Base-by-base conservation (phyloP, 2,797 vertebrate genomes). In the Liparis tanakae region DNA sequence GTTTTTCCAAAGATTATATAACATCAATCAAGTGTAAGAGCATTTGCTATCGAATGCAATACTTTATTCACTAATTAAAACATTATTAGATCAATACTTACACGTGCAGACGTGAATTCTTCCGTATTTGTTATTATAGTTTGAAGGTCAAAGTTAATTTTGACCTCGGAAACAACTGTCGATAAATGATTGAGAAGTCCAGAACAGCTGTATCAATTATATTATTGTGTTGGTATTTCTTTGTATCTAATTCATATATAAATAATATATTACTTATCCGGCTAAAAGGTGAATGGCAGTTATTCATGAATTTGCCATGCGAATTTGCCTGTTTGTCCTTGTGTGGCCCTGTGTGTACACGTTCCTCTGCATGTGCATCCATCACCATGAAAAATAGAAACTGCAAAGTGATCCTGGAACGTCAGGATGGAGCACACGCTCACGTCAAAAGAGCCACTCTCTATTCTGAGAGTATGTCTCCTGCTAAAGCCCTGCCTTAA, bases 261-360 rank as follows among this genome's bases (percentile, higher is more conserved):
- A 3, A n/a, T 55, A n/a, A 59, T 20, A 20, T 17, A 17, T 55
- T 9, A 12, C 67, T 34, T 25, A 67, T n/a, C 34, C 37, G 10
- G 15, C 30, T 70, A 41, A 70, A 74, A 67, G 57, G 20, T 82
- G 56, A 80, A 73, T 76, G 34, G 36, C 10, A 12, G 48, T 65
- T 54, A 39, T 60, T 64, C 22, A 76, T 84, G 5, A 56, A 81
- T 74, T 73, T 59, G 18, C 48, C 12, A 77, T 79, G 74, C n/a
- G 13, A 1, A 33, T 71, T 72, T 68, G 30, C 22, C 5, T 50
- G 67, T 80, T 70, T 74, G 71, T 72, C 48, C 60, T 70, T 25
- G 46, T 69, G 18, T 78, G 58, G 44, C 53, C 41, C 39, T 17
- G 10, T 59, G 46, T 62, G 2, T 7, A 9, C 48, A 20, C 8